Evolutionary conservation across 2,113 vertebrate genomes (phyloP), one percentile per base, ranked within the genome.

Genomic region (Colaptes auratus): DNA sequence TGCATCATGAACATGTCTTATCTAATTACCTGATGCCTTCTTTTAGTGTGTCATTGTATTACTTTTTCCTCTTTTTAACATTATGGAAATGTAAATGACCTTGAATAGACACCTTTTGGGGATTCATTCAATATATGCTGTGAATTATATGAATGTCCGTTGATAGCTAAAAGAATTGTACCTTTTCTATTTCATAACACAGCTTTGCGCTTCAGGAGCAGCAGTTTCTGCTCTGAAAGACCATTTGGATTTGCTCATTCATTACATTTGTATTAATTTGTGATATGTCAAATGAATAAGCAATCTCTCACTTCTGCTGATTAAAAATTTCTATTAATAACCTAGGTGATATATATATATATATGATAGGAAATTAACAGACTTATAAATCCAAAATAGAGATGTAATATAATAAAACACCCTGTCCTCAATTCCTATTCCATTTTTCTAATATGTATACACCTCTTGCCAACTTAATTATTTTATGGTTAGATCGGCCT

Each of bases 331-430:
- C 44, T 86, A 36, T 89, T 95, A 96, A 85, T 35, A 85, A 63
- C 55, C 12, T 72, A 59, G 76, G 31, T 91, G 75, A 94, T 78
- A 90, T 95, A 94, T 96, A 90, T 95, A 94, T 96, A 88, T 50
- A 85, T 87, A 77, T 84, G 70, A 63, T 91, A 81, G 58, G 31
- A 91, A 91, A 90, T 73, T 31, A 88, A 58, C 25, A 79, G 66
- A 36, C 90, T 74, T 83, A 92, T 96, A 96, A 96, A 95, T 95
- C 74, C 15, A 91, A 93, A 89, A 86, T 60, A 66, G 56, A 95
- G 76, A 76, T 89, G 80, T 78, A 83, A 89, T 64, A 73, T 76
- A 84, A 92, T 88, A 95, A 92, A 92, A 46, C 11, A 87, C 56
- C 35, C 83, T 95, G 93, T 82, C 79, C 76, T 95, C 59, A 80